Conservation (phyloP, 2,888 invertebrate genomes). For the Auanema sp. region DNA sequence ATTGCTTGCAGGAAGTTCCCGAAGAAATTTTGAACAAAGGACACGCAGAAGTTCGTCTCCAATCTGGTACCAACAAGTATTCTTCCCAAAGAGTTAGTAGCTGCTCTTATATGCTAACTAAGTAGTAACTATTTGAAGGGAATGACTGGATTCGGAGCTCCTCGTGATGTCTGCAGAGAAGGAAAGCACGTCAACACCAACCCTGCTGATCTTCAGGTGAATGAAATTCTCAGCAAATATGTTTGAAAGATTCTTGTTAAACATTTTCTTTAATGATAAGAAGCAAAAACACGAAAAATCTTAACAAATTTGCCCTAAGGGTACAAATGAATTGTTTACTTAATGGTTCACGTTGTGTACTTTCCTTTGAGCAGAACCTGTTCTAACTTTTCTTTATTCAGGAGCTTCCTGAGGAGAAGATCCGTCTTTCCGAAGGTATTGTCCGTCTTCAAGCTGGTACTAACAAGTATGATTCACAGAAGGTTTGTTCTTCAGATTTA, state of each 20-base stretch:
- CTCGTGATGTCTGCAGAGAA: slow-evolving; percentile 64
- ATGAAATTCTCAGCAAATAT: slow-evolving; percentile 9
- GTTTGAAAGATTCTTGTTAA: not conserved
- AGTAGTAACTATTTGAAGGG: slow-evolving; percentile 27
- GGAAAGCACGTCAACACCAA: slow-evolving; percentile 52
- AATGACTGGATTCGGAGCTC: slow-evolving; percentile 63
- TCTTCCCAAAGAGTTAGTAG: slow-evolving; percentile 54
- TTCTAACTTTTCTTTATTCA: slow-evolving; percentile 27
- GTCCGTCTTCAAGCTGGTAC: slow-evolving; percentile 64
- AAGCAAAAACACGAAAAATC: not conserved
- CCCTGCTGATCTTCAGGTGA: slow-evolving; percentile 58
- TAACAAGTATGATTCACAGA: slow-evolving; percentile 64
- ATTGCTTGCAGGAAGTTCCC: slow-evolving; percentile 53
- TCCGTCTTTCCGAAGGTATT: slow-evolving; percentile 63
- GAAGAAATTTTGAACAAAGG: slow-evolving; percentile 59
- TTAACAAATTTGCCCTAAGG: not conserved
- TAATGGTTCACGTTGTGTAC: too few species aligned
- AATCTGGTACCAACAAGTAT: slow-evolving; percentile 60
- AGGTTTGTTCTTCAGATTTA: slow-evolving; percentile 28
- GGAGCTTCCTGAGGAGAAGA: slow-evolving; percentile 64
- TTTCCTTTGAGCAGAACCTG: not conserved
- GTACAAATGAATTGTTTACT: too few species aligned
- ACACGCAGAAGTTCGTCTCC: slow-evolving; percentile 64
- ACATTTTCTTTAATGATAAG: not conserved
- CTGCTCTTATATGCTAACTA: not conserved